Evolutionary conservation across 2,888 invertebrate genomes (phyloP).

Genomic region (Piscicola geometra): DNA sequence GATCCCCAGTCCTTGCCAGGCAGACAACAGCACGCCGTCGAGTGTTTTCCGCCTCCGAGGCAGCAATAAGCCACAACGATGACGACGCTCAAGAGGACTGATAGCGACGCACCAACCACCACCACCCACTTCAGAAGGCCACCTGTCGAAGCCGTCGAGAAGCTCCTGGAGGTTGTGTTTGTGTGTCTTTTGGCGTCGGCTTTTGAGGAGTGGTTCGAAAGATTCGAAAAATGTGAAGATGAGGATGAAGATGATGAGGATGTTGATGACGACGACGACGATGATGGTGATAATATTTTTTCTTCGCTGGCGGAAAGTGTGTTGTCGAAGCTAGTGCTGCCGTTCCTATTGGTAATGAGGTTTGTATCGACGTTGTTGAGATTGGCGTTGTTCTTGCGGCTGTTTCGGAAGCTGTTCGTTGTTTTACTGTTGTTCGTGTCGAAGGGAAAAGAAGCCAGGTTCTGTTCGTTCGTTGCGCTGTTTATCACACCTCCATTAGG

Average conservation of each 20-base stretch:
- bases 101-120: not conserved
- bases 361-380: not conserved
- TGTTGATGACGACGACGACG: not conserved
- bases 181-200: not conserved
- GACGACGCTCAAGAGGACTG: not conserved
- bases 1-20: conserved; percentile 23
- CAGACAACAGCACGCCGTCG: conserved; percentile 8
- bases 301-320: no score
- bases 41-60: not conserved
- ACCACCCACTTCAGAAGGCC: not conserved
- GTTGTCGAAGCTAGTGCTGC: not conserved
- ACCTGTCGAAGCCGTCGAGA: not conserved
- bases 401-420: no score
- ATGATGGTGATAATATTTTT: conserved; percentile 12
- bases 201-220: not conserved
- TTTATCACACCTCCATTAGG: no score
- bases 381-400: no score
- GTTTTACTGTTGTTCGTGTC: no score
- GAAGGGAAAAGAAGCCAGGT: no score
- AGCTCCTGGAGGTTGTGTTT: no score
- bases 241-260: not conserved
- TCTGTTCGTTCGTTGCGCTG: no score
- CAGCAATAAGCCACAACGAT: not conserved
- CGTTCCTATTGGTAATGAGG: not conserved
- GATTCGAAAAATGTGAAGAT: not conserved